These are phyloP conservation scores for Eleutherodactylus coqui DNA, from an alignment of 2,797 vertebrate species.

Conservation along the genomic window DNA sequence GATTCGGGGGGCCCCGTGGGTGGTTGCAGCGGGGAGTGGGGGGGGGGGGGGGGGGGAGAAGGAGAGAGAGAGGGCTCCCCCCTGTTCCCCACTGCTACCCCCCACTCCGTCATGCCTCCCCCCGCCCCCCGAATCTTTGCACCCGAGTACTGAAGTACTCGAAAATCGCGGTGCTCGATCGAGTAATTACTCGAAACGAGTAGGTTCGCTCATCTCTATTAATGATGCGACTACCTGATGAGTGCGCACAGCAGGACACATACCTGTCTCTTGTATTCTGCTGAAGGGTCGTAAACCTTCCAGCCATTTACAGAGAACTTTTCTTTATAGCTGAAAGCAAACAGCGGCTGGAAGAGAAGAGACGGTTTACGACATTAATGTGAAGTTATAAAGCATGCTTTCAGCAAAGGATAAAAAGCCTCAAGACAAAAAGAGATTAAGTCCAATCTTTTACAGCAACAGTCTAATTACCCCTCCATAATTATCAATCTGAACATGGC, in stretches of 20 bases:
- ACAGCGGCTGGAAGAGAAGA: constrained; percentile 78
- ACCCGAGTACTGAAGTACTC: too few species aligned
- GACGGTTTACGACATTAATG: background rate
- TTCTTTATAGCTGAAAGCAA: constrained; percentile 92
- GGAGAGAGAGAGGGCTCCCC: too few species aligned
- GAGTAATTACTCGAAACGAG: too few species aligned
- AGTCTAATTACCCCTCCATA: background rate
- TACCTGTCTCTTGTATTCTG: constrained; percentile 95
- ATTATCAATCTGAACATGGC: background rate
- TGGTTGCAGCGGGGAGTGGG: too few species aligned
- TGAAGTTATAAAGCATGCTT: background rate
- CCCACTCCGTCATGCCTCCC: too few species aligned
- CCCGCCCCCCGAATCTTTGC: too few species aligned
- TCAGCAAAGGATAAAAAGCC: background rate
- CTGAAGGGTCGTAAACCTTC: constrained; percentile 91
- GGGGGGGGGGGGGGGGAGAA: too few species aligned
- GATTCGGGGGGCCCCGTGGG: too few species aligned
- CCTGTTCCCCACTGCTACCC: too few species aligned
- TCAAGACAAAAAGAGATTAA: background rate
- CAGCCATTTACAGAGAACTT: constrained; percentile 90
- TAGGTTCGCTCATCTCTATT: too few species aligned
- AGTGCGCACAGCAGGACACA: background rate
- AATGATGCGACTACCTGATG: too few species aligned
- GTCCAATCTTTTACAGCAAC: background rate
- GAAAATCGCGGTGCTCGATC: too few species aligned